Evolutionary conservation across 2,113 vertebrate genomes (phyloP), one percentile per base, ranked within the genome.

Genomic region (Ptyas mucosa): DNA sequence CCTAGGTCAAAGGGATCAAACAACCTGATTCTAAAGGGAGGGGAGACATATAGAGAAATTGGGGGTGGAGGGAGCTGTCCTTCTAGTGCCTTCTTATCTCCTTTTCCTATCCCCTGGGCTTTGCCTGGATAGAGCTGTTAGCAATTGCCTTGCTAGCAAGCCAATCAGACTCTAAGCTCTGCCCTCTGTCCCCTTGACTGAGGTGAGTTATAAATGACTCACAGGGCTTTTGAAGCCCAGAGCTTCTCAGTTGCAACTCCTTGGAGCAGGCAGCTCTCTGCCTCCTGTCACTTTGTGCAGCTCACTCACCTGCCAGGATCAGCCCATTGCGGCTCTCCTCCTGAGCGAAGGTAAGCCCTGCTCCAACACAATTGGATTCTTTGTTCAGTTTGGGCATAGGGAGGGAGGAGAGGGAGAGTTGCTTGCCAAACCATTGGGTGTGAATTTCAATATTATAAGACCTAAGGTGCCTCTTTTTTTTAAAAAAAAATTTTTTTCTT

Each of bases 171-270:
- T 97, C 96, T 92, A 85, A 97, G 97, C 96, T 95, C 97, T 96
- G 95, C 96, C 97, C 97, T 94, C 95, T 91, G 96, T 97, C 97
- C 97, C 97, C 95, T 96, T 96, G 97, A 94, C 96, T 97, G 96
- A 91, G 97, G 97, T 97, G 97, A 97, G 98, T 98, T 98, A 98
- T 98, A 98, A 98, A 97, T 98, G 97, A 98, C 97, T 98, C 97
- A 97, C 96, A 29, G 96, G 97, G 96, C 94, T 94, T 89, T 97
- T 97, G 55, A 96, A 97, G 97, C 97, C 54, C 95, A 98, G 97
- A 96, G 95, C 95, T 97, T 7, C 97, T 97, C 95, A 57, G 96
- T 96, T 64, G 89, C 96, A 69, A 90, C 97, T 97, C 96, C 92
- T 39, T 2, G 90, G 95, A 97, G 97, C 97, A 93, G 96, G 97